These are phyloP conservation scores for Apocheima hispidaria DNA, from an alignment of 2,888 invertebrate species.

Conservation along the genomic window DNA sequence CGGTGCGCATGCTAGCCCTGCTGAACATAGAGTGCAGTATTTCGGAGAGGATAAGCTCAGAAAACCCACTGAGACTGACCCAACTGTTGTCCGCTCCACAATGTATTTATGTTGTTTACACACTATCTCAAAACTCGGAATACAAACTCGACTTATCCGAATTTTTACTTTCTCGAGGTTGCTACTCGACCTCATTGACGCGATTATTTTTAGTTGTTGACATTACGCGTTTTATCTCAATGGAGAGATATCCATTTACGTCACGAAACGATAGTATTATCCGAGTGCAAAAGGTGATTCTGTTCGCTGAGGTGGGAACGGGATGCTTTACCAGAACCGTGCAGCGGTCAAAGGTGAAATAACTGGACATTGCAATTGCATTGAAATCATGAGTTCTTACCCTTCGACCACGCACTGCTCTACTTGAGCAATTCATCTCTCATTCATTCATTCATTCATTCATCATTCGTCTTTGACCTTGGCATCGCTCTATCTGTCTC, in stretches of 20 bases:
- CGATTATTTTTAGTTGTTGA: constrained; percentile 56
- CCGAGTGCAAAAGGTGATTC: constrained; percentile 51
- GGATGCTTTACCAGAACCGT: constrained; percentile 8
- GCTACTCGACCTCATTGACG: constrained; percentile 46
- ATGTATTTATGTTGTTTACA: neutral
- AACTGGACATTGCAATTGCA: neutral
- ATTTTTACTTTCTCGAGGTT: constrained; percentile 50
- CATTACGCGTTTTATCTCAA: constrained; percentile 54
- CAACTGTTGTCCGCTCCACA: neutral
- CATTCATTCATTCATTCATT: no score
- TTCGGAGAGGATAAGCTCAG: no score
- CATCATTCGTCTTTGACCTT: no score
- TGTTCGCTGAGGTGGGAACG: constrained; percentile 14
- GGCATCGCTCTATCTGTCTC: no score
- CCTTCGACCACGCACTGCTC: no score
- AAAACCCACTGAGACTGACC: no score
- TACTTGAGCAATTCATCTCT: no score
- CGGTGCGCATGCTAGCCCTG: no score
- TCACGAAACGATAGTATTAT: constrained; percentile 52
- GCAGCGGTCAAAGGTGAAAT: neutral
- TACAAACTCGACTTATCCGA: constrained; percentile 35
- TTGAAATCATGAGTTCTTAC: neutral
- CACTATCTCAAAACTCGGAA: constrained; percentile 29
- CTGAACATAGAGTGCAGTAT: no score
- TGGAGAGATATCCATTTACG: constrained; percentile 60